A percentile compares a stretch with the other conserved stretches of the same genome.
Conservation (phyloP, 2,888 invertebrate species). For the Drosophila tanythrix region DNA sequence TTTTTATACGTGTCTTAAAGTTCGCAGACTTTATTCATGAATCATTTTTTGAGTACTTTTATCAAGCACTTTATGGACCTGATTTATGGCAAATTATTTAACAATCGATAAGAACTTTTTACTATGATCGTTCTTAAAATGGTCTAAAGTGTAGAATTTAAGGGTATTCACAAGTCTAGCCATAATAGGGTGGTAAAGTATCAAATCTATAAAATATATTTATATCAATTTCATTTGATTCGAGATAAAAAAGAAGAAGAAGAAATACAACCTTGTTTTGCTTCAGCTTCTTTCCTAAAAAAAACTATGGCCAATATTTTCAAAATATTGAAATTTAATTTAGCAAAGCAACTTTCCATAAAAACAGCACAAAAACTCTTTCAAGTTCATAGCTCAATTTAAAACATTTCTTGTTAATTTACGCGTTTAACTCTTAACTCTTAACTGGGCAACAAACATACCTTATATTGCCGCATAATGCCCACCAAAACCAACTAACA, state of each 20-base stretch:
- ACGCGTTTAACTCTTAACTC: slow-evolving; percentile 33
- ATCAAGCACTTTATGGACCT: slow-evolving; percentile 9
- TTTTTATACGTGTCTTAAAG: neutral
- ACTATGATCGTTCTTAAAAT: slow-evolving; percentile 9
- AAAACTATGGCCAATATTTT: neutral
- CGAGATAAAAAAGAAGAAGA: neutral
- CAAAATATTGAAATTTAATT: neutral
- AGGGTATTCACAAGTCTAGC: neutral
- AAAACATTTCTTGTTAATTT: slow-evolving; percentile 34
- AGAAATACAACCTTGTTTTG: neutral
- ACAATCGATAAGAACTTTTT: slow-evolving; percentile 33
- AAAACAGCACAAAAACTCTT: neutral
- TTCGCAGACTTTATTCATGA: slow-evolving; percentile 12
- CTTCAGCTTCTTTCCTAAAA: neutral
- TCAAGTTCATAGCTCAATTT: slow-evolving; percentile 35
- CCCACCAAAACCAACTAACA: slow-evolving; percentile 1
- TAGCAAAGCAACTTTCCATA: slow-evolving; percentile 2
- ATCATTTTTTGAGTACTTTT: slow-evolving; percentile 15
- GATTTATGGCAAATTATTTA: slow-evolving; percentile 26
- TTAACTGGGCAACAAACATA: slow-evolving; percentile 11
- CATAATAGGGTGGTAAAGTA: neutral
- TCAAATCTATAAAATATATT: neutral
- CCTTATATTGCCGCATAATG: slow-evolving; percentile 23
- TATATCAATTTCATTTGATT: neutral
- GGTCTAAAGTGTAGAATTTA: neutral